Base-by-base conservation (phyloP, 1,140 invertebrate genomes). In the Drosophila neocordata region DNA sequence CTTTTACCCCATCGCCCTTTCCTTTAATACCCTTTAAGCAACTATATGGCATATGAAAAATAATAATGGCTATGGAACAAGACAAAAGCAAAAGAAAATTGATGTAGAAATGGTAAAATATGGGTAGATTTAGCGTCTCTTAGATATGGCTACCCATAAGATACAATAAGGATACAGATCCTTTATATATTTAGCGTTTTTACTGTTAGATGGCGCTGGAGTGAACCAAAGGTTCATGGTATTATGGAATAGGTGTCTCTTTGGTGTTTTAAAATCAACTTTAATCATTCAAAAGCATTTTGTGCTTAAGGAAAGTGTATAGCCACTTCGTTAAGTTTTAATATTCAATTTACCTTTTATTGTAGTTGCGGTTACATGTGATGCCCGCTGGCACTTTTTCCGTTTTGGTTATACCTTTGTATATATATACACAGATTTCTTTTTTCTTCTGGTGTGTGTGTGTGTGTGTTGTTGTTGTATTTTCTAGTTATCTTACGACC, bases 401-500 rank as follows among this genome's bases (percentile, higher is more conserved):
- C 67, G 64, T 44, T 44, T 20, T 15, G 41, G 18, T 48, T 15
- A 38, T 38, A 38, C 37, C 37, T 38, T 9, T 38, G 4, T 48
- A 48, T 15, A 48, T 31, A 31, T 31, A 31, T 31, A 31, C 27
- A 31, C 27, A 13, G 18, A 1, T 20, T 48, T 48, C 9, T 48
- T 20, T 48, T 20, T n/a, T 20, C 6, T n/a, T 18, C 20, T 20
- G 15, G 13, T 44, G 13, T 48, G 1, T 48, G 41, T 48, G 15
- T 48, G 15, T 48, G 41, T 48, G 41, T 48, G 38, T 87, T 70
- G 53, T 87, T 53, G 37, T 51, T 69, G 78, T 48, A 48, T 20
- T 48, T 48, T 48, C 41, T 48, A 48, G 41, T 79, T 87, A 87
- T 88, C 82, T 80, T 77, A 72, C 76, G 81, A 90, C 79, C 89